Conservation (phyloP, 2,888 invertebrate genomes). For the Amphipoea lucens region DNA sequence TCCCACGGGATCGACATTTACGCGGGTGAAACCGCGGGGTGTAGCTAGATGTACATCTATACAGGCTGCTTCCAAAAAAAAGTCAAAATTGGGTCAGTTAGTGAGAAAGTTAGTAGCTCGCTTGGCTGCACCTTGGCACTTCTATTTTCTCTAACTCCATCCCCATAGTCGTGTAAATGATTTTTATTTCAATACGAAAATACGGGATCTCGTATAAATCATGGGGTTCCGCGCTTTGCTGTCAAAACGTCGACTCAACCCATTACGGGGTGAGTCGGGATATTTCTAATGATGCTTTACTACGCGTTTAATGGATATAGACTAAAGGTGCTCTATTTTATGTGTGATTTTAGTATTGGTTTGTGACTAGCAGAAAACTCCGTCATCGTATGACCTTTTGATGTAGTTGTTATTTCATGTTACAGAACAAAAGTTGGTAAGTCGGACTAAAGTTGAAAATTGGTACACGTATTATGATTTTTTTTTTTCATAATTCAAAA, state of each 20-base stretch:
- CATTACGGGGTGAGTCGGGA: slow-evolving; percentile 62
- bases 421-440: neutral
- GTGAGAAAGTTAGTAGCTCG: neutral
- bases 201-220: slow-evolving; percentile 77
- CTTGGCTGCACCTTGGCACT: slow-evolving; percentile 35
- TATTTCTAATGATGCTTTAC: slow-evolving; percentile 63
- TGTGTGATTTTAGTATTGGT: slow-evolving; percentile 25
- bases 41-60: no score
- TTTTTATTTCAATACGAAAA: slow-evolving; percentile 78
- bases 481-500: no score
- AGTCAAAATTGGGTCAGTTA: no score
- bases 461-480: no score
- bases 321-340: slow-evolving; percentile 38
- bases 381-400: slow-evolving; percentile 18
- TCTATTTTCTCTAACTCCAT: slow-evolving; percentile 63
- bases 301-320: slow-evolving; percentile 48
- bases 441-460: no score
- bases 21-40: no score
- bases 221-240: slow-evolving; percentile 70
- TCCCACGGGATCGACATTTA: no score
- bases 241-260: slow-evolving; percentile 73
- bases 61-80: neutral
- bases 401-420: neutral
- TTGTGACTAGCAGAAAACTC: slow-evolving; percentile 20
- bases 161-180: slow-evolving; percentile 70